Evolutionary conservation across 2,888 invertebrate genomes (phyloP), one percentile per base, ranked within the genome.

Genomic region (Seira musarum): DNA sequence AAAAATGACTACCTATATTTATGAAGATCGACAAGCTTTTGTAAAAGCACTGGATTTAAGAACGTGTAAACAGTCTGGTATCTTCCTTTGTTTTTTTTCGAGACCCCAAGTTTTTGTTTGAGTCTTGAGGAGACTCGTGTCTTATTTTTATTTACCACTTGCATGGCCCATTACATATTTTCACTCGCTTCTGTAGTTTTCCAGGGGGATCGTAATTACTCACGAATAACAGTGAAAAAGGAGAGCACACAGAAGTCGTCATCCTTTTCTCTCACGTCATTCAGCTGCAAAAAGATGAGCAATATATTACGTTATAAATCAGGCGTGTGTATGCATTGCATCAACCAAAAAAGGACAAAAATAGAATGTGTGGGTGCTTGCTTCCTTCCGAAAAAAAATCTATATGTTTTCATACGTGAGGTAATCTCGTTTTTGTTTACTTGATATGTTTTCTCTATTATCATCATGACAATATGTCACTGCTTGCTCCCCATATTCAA

Each of bases 161-260:
- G 71, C 60, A 71, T 61, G 75, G 67, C 71, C 75, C 80, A 75
- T 75, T 76, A 67, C 66, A 40, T 35, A 6, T 35, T 13, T 3
- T 66, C 60, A 57, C 22, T 60, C n/a, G 40, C 79, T 73, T 63
- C 71, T 64, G 68, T 68, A 66, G 60, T 60, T 53, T 72, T 64
- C 49, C 21, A 72, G 72, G 67, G 67, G 70, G 63, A 19, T 65
- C 71, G 71, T 80, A 80, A 80, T 80, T 80, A 76, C 80, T 80
- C 75, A 80, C 74, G 80, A 80, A 65, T 57, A 70, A 53, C 64
- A 68, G 57, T 53, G 69, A 72, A 61, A 30, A 64, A 64, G 5
- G 30, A 21, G 30, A 64, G 64, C 15, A 19, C 10, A 17, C 61
- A 64, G 19, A 60, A 60, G 19, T 68, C 75, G 63, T 63, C 75